Evolutionary conservation across 2,113 vertebrate species (phyloP).

Genomic region (Ursus arctos): DNA sequence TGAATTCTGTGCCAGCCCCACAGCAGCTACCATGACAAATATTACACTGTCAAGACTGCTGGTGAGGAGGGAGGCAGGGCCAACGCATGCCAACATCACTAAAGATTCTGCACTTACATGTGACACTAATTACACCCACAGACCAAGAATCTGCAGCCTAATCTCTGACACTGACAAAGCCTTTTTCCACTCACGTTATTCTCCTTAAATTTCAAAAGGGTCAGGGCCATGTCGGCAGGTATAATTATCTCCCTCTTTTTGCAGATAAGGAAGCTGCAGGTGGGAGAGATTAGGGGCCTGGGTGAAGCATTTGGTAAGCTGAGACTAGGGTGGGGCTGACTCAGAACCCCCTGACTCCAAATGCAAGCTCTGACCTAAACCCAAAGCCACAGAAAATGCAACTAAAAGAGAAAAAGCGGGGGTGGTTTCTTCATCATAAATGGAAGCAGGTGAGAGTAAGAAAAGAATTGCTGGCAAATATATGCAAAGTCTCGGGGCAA

Average conservation of each 20-base stretch:
- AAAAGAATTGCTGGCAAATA: not conserved
- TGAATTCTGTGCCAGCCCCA: not conserved
- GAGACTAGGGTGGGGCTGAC: not conserved
- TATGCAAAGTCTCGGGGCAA: not conserved
- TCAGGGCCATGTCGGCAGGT: not conserved
- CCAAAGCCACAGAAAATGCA: not conserved
- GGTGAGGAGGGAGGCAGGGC: not conserved
- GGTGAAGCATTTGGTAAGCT: not conserved
- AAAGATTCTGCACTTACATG: not conserved
- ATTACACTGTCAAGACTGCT: not conserved
- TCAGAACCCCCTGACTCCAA: not conserved
- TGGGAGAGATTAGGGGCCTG: not conserved
- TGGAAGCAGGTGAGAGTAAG: not conserved
- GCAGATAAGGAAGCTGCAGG: not conserved
- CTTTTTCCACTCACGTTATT: not conserved
- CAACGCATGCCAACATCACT: not conserved
- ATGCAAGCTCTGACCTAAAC: not conserved
- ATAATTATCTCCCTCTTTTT: not conserved
- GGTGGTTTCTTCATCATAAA: not conserved
- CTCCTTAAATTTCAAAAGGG: not conserved
- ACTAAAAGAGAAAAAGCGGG: not conserved
- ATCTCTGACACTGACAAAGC: not conserved
- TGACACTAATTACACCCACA: conserved; percentile 30
- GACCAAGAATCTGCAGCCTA: not conserved
- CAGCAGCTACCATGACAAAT: not conserved